Percentiles rank a stretch among this genome's conserved stretches.
These are phyloP conservation scores for Alentia gelatinosa DNA, from an alignment of 2,888 invertebrate species.

Conservation along the genomic window DNA sequence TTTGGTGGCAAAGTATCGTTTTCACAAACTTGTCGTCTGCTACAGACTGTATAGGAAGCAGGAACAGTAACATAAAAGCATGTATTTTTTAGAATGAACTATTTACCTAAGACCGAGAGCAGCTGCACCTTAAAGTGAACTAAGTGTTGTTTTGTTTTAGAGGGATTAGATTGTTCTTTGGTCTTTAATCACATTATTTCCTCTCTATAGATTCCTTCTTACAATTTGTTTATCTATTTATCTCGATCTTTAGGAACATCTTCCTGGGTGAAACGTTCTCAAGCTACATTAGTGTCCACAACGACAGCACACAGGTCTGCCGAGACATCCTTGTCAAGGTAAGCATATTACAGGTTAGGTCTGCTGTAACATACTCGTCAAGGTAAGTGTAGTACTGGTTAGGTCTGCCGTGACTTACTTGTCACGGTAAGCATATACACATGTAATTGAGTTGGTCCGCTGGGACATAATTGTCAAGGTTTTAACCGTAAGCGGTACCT, in stretches of 20 bases:
- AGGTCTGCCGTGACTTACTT: too few relatives aligned
- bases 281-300: slow-evolving; percentile 97
- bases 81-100: not conserved
- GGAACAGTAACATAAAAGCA: too few relatives aligned
- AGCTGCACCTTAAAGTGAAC: not conserved
- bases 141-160: not conserved
- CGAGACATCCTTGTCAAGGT: slow-evolving; percentile 92
- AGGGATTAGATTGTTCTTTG: not conserved
- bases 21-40: too few relatives aligned
- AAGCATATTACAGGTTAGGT: slow-evolving; percentile 65
- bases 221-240: too few relatives aligned
- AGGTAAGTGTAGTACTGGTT: too few relatives aligned
- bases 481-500: too few relatives aligned
- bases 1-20: too few relatives aligned
- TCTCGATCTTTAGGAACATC: slow-evolving; percentile 89
- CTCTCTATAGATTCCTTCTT: not conserved
- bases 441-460: too few relatives aligned
- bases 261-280: slow-evolving; percentile 99
- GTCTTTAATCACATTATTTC: not conserved
- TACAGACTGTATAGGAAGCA: too few relatives aligned
- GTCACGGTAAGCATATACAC: too few relatives aligned
- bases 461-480: too few relatives aligned
- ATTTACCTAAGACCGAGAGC: not conserved
- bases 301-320: slow-evolving; percentile 92
- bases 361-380: too few relatives aligned